phyloP scores from a whole-genome alignment of 2,113 vertebrate species.

The Labeo catla region DNA sequence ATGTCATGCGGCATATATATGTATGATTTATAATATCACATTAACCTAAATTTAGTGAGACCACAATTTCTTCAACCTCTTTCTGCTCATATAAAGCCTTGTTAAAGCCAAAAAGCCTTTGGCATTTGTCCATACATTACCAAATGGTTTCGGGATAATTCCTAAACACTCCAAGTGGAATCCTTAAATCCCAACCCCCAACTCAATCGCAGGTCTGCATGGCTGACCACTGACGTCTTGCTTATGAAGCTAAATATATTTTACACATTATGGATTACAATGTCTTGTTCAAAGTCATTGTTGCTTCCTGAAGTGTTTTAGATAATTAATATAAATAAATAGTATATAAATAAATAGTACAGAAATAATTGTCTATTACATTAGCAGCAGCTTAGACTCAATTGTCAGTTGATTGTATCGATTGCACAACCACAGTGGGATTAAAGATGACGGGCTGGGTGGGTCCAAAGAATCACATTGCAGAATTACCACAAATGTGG shows the following conservation, averaged over 20 bases:
- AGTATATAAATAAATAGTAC: neutral
- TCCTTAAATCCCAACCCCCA: neutral
- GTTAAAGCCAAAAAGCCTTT: slow-evolving; percentile 36
- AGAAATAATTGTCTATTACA: neutral
- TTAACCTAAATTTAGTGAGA: neutral
- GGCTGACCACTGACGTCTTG: neutral
- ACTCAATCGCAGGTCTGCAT: neutral
- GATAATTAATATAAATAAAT: neutral
- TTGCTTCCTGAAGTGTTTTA: neutral
- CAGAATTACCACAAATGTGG: neutral
- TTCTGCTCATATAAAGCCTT: slow-evolving; percentile 30
- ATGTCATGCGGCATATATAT: neutral
- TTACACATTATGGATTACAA: neutral
- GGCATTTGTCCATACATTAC: slow-evolving; percentile 22
- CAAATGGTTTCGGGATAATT: slow-evolving; percentile 30
- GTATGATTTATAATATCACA: neutral
- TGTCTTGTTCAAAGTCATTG: neutral
- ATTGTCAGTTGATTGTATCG: neutral
- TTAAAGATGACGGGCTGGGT: neutral
- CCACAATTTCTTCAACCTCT: neutral
- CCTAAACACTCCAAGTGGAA: neutral
- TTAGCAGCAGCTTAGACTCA: neutral
- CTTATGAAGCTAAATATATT: neutral
- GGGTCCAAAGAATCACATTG: too few species aligned
- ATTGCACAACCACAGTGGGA: neutral